A percentile compares a stretch with the other conserved stretches of the same genome.
phyloP scores from a whole-genome alignment of 2,888 invertebrate species.

The Sminthurides aquaticus region DNA sequence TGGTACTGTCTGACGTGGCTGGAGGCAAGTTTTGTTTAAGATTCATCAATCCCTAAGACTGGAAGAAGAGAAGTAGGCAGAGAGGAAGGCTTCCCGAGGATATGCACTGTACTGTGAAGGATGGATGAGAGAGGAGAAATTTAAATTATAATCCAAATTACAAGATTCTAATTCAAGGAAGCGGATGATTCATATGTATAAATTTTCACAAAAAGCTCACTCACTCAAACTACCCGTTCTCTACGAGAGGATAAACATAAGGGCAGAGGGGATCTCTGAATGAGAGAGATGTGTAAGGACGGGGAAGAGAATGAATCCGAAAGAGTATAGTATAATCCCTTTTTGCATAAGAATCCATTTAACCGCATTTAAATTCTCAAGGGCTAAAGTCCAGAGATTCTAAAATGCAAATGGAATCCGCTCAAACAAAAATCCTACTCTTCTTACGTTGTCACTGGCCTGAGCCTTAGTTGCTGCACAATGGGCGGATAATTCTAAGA shows the following conservation, averaged over 20 bases:
- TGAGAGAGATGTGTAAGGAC: no score
- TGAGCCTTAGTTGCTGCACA: neutral
- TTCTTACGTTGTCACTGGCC: neutral
- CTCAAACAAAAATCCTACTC: neutral
- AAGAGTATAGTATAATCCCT: neutral
- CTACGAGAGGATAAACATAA: no score
- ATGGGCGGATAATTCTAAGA: no score
- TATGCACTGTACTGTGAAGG: neutral
- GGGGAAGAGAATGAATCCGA: no score
- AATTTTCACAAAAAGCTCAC: neutral
- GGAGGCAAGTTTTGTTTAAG: no score
- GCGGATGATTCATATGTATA: neutral
- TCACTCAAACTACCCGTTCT: neutral
- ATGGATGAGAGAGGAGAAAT: neutral
- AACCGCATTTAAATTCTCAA: neutral
- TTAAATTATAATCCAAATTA: conserved; percentile 10
- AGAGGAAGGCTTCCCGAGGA: no score
- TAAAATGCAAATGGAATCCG: neutral
- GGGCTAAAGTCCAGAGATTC: neutral
- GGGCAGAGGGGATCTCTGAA: no score
- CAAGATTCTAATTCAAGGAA: neutral
- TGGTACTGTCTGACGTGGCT: no score
- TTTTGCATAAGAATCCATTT: neutral
- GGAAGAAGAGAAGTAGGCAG: no score
- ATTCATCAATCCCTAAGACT: no score